Evolutionary conservation across 2,797 vertebrate genomes (phyloP), one percentile per base, ranked within the genome.

Genomic region (Clarias platycephalus): DNA sequence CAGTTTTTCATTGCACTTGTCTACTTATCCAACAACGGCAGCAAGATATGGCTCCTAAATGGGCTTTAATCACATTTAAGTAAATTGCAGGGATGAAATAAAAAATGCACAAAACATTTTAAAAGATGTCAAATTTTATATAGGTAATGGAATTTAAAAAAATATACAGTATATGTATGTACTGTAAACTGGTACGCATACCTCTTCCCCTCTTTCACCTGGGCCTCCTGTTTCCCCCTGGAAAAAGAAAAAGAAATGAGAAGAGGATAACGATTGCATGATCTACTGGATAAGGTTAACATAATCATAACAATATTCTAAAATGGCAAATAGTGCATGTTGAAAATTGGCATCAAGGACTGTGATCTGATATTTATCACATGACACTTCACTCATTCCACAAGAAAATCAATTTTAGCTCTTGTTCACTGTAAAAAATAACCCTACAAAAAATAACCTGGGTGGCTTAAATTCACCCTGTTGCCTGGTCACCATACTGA

Each of bases 171-270:
- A 31, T 31, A 31, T 31, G 10, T 49, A 31, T 34, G 64, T 7
- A 24, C 34, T 70, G 13, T n/a, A 13, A 49, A 64, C 6, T 34
- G 4, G 58, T 88, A 86, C 22, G 64, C 86, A 49, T 96, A 99
- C 98, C 96, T 93, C 94, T 75, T 88, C 90, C 60, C 98, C 98
- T 92, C 85, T 94, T 93, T 96, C 96, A 84, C 97, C 98, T 85
- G 87, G 72, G 87, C 88, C 94, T 93, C 98, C 98, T 90, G 93
- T 95, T 91, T 97, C 95, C 26, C 97, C 98, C 97, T 99, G 91
- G 86, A 87, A 93, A 90, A 81, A 67, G 28, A 22, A 24, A 16
- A 18, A 80, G 40, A 70, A 4, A 28, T 5, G 15, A 20, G 10
- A 31, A 57, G 49, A 55, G 18, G 4, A 57, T 75, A 58, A 77